Evolutionary conservation across 2,113 vertebrate species (phyloP).

Genomic region (Trachemys scripta): DNA sequence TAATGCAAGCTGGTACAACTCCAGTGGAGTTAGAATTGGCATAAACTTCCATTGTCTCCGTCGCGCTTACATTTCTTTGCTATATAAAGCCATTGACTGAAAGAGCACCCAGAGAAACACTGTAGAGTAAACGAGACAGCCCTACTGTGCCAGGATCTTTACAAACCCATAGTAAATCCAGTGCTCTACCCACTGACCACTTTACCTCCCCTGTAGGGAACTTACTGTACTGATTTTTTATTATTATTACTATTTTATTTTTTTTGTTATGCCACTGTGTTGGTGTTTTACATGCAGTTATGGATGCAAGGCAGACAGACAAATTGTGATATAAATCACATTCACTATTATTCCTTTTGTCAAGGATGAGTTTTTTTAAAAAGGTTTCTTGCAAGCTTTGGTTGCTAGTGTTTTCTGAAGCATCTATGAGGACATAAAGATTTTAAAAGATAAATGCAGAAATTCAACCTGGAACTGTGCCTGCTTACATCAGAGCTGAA

Average conservation of each 20-base stretch:
- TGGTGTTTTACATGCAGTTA: background rate
- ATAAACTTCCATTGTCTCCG: constrained; percentile 13
- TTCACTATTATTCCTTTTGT: background rate
- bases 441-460: constrained; percentile 12
- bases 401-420: background rate
- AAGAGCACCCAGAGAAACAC: background rate
- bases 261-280: background rate
- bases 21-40: background rate
- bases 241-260: background rate
- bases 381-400: background rate
- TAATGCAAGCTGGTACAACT: constrained; percentile 18
- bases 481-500: background rate
- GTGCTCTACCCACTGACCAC: background rate
- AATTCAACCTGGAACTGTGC: background rate
- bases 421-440: background rate
- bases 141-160: background rate
- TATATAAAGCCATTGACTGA: background rate
- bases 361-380: background rate
- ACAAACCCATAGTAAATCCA: background rate
- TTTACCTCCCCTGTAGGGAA: background rate
- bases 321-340: background rate
- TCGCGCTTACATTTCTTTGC: constrained; percentile 6
- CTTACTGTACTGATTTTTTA: background rate
- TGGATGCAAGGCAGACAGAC: background rate
- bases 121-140: background rate